Conservation (phyloP, 2,113 vertebrate genomes). For the Pollachius pollachius region DNA sequence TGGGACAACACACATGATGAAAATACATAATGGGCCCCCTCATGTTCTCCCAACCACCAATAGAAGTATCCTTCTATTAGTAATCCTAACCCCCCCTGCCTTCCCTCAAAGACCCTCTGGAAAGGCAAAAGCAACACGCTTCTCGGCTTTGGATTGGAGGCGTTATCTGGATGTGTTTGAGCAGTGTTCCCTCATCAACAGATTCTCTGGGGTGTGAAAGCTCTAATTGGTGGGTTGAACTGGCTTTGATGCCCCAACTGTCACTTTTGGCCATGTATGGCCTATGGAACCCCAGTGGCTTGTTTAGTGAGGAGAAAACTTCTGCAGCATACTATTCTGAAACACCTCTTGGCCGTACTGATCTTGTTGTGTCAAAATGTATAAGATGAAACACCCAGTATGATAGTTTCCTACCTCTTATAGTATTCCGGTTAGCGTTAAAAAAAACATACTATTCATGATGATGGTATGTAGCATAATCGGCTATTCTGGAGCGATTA, state of each 20-base stretch:
- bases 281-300: too few species aligned
- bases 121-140: background rate
- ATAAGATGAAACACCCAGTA: too few species aligned
- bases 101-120: background rate
- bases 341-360: background rate
- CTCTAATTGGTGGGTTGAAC: conserved; percentile 27
- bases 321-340: background rate
- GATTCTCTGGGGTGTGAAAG: conserved; percentile 37
- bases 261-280: background rate
- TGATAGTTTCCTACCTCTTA: too few species aligned
- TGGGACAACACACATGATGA: too few species aligned
- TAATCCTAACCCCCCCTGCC: background rate
- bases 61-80: background rate
- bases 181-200: conserved; percentile 12
- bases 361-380: background rate
- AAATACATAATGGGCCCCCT: too few species aligned
- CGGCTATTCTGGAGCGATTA: too few species aligned
- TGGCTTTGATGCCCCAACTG: conserved; percentile 26
- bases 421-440: too few species aligned
- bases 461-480: too few species aligned
- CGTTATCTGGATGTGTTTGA: conserved; percentile 7
- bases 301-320: background rate
- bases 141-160: background rate
- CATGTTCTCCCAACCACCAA: too few species aligned
- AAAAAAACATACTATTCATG: too few species aligned